Conservation (phyloP, 2,797 vertebrate species). For the Glossophaga mutica region DNA sequence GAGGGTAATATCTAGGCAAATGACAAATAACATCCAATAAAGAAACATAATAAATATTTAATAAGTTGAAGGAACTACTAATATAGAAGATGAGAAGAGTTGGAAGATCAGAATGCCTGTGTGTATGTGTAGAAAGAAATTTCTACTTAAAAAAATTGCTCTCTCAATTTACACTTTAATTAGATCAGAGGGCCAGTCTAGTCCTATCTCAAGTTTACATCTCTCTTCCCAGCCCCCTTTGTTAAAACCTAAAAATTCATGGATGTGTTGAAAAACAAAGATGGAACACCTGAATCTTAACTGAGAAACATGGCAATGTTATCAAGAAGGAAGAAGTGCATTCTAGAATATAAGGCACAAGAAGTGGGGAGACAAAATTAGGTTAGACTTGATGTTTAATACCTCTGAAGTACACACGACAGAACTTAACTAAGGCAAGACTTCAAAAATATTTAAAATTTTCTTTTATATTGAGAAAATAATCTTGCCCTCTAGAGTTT, state of each 20-base stretch:
- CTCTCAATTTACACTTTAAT: neutral
- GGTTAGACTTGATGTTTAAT: neutral
- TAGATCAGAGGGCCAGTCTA: neutral
- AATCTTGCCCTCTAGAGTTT: neutral
- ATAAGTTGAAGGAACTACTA: neutral
- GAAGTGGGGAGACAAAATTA: neutral
- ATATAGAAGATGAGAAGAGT: neutral
- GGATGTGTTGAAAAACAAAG: neutral
- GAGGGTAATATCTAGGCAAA: constrained; percentile 2
- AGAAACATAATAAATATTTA: constrained; percentile 44
- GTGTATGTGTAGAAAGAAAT: neutral
- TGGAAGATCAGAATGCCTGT: neutral
- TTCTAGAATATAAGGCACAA: neutral
- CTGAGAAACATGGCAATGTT: neutral
- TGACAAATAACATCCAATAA: constrained; percentile 34
- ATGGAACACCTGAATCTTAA: neutral
- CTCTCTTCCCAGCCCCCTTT: neutral
- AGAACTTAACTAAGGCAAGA: neutral
- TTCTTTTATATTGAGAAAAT: neutral
- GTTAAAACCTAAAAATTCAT: neutral
- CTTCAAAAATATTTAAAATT: neutral
- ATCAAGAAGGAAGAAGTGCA: neutral
- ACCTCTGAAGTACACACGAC: neutral
- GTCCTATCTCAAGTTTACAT: neutral
- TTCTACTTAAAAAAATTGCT: neutral